A percentile compares a stretch with the other conserved stretches of the same genome.
Evolutionary conservation across 2,797 vertebrate genomes (phyloP).

Genomic region (Enteromius afrohamiltoni): DNA sequence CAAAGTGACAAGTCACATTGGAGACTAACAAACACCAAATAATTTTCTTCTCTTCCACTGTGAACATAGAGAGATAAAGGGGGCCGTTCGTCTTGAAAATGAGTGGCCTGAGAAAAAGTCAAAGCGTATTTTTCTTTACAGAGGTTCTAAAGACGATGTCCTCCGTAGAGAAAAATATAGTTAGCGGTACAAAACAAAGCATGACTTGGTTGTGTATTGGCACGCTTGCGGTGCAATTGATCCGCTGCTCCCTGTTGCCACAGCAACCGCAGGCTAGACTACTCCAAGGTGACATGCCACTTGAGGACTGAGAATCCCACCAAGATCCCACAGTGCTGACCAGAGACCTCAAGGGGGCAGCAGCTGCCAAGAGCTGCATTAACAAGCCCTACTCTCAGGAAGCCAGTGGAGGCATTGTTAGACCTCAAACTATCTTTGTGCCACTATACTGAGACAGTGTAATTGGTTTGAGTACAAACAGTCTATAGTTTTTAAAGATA

Average conservation of each 20-base stretch:
- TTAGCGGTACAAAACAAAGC: conserved; percentile 55
- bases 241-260: conserved; percentile 71
- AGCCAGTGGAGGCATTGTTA: conserved; percentile 6
- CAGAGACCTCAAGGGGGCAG: conserved; percentile 75
- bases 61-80: conserved; percentile 45
- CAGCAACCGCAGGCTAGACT: conserved; percentile 76
- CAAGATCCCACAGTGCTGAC: conserved; percentile 46
- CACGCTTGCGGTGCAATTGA: conserved; percentile 58
- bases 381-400: conserved; percentile 23
- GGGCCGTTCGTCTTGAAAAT: conserved; percentile 26
- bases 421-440: conserved; percentile 15
- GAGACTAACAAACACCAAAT: neutral
- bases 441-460: neutral
- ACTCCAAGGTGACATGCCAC: conserved; percentile 68
- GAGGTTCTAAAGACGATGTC: neutral
- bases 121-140: neutral
- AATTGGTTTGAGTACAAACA: neutral
- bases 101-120: neutral
- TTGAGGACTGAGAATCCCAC: conserved; percentile 53
- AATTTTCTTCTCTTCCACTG: neutral
- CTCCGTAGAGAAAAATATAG: conserved; percentile 41
- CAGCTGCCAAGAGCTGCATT: conserved; percentile 51
- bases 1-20: neutral
- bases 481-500: neutral
- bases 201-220: conserved; percentile 56